Evolutionary conservation across 2,888 invertebrate genomes (phyloP).

Genomic region (Prosopocoilus inquinatus): DNA sequence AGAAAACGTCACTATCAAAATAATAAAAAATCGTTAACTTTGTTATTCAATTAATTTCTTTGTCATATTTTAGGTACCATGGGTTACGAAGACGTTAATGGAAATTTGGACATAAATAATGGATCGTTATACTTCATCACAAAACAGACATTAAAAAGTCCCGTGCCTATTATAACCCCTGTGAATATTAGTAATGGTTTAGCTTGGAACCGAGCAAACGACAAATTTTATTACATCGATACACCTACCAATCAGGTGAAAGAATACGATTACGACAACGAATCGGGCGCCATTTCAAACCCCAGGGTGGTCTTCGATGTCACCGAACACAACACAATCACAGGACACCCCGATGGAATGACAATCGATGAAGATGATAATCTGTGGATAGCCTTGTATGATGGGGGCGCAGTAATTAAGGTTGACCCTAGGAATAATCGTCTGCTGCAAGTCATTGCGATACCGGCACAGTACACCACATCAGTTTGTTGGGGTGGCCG

Average conservation of each 20-base stretch:
- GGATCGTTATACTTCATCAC: slow-evolving; percentile 61
- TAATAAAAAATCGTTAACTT: no score
- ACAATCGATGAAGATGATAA: slow-evolving; percentile 76
- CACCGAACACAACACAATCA: slow-evolving; percentile 18
- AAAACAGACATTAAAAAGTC: slow-evolving; percentile 39
- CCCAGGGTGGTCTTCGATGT: slow-evolving; percentile 36
- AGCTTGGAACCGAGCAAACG: slow-evolving; percentile 69
- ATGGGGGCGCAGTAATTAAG: slow-evolving; percentile 62
- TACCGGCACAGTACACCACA: slow-evolving; percentile 60
- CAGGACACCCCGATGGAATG: slow-evolving; percentile 57
- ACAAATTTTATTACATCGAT: slow-evolving; percentile 77
- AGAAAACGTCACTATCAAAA: no score
- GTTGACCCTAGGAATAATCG: slow-evolving; percentile 52
- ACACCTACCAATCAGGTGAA: slow-evolving; percentile 64
- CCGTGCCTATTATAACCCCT: slow-evolving; percentile 39
- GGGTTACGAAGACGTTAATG: slow-evolving; percentile 55
- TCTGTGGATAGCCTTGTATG: slow-evolving; percentile 71
- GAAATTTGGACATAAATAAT: slow-evolving; percentile 52
- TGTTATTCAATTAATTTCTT: no score
- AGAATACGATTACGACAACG: slow-evolving; percentile 67
- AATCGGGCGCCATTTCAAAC: slow-evolving; percentile 53
- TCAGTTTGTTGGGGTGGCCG: slow-evolving; percentile 65
- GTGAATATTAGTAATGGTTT: slow-evolving; percentile 77
- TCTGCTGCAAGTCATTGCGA: slow-evolving; percentile 51
- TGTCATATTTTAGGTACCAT: slow-evolving; percentile 61